phyloP scores from a whole-genome alignment of 2,113 vertebrate genomes.

The Labeo rohita region DNA sequence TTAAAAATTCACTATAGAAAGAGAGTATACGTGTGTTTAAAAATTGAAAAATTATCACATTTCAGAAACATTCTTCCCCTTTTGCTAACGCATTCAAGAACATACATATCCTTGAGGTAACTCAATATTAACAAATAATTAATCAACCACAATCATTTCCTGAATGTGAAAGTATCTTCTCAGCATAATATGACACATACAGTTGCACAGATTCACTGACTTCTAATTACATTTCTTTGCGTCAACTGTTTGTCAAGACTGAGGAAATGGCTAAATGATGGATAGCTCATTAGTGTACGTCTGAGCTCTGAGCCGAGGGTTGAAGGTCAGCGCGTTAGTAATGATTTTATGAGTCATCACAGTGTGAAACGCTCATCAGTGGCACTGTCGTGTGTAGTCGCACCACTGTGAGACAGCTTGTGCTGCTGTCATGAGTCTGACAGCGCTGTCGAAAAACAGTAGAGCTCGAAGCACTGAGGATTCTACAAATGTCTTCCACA shows the following conservation, averaged over 20 bases:
- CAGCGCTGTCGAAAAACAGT: constrained; percentile 10
- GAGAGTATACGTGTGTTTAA: background rate
- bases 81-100: background rate
- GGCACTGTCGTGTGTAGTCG: constrained; percentile 4
- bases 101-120: background rate
- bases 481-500: background rate
- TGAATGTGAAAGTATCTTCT: background rate
- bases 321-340: constrained; percentile 25
- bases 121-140: background rate
- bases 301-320: constrained; percentile 20
- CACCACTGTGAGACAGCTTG: constrained; percentile 27
- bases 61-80: background rate
- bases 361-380: constrained; percentile 16
- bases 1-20: background rate
- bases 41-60: background rate
- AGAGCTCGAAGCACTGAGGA: background rate
- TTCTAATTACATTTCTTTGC: constrained; percentile 14
- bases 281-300: constrained; percentile 26
- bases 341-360: constrained; percentile 45
- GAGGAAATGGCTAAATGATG: constrained; percentile 18
- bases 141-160: background rate
- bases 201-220: background rate
- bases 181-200: background rate
- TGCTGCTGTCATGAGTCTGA: constrained; percentile 8
- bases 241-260: background rate